phyloP scores from a whole-genome alignment of 1,140 invertebrate genomes.

The Bombus fervidus region DNA sequence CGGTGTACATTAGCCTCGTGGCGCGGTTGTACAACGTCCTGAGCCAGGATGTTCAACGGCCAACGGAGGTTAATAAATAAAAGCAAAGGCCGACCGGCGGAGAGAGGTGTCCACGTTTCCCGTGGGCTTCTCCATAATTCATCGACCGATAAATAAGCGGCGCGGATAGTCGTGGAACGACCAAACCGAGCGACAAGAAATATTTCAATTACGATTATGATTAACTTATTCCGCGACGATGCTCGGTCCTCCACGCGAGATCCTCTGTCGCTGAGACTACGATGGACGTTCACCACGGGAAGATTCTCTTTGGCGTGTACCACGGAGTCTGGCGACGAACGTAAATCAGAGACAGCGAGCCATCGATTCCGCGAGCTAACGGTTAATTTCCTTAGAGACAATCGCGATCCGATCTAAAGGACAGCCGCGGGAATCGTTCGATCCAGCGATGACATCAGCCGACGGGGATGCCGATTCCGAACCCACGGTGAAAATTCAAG shows the following conservation, averaged over 20 bases:
- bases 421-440: constrained; percentile 19
- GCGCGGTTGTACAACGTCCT: constrained; percentile 11
- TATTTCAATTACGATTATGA: constrained; percentile 47
- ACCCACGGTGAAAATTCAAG: not conserved
- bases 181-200: constrained; percentile 31
- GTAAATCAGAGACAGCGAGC: constrained; percentile 38
- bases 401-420: constrained; percentile 38
- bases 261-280: not conserved
- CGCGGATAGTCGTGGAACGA: not conserved
- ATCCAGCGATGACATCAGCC: constrained; percentile 23
- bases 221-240: constrained; percentile 33
- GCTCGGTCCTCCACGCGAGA: not conserved
- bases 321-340: not conserved
- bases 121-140: constrained; percentile 37
- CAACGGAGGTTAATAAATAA: constrained; percentile 47
- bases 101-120: constrained; percentile 36
- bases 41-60: constrained; percentile 37
- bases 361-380: constrained; percentile 39
- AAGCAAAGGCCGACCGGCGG: not conserved
- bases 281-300: not conserved
- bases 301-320: too few relatives aligned
- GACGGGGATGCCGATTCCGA: constrained; percentile 12
- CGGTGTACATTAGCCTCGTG: constrained; percentile 11
- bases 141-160: constrained; percentile 26
- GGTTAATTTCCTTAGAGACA: constrained; percentile 38